Evolutionary conservation across 2,113 vertebrate genomes (phyloP).

Genomic region (Microcebus ravelobensis): DNA sequence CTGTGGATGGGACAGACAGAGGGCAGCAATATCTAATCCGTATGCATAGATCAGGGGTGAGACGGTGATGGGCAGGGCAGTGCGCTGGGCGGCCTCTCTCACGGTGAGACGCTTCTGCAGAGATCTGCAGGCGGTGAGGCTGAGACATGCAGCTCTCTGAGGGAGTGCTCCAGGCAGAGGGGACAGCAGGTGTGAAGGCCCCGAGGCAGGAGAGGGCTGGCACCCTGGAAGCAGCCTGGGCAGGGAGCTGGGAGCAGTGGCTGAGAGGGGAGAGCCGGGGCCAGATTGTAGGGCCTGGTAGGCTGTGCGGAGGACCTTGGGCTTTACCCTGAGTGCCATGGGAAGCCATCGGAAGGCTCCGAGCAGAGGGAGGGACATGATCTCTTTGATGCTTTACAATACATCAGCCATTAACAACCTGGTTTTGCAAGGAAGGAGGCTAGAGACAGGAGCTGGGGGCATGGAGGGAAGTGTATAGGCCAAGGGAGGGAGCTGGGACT

Average conservation of each 20-base stretch:
- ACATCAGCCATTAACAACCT: not conserved
- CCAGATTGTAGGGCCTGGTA: not conserved
- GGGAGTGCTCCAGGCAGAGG: not conserved
- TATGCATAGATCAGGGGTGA: not conserved
- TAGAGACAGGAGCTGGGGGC: not conserved
- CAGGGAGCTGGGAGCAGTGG: not conserved
- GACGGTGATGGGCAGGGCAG: not conserved
- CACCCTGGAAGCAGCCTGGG: not conserved
- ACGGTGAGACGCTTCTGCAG: rapidly evolving
- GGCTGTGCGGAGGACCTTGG: not conserved
- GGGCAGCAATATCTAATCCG: not conserved
- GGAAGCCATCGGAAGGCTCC: not conserved
- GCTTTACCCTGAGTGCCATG: not conserved
- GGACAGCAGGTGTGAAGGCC: not conserved
- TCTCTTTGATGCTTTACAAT: not conserved
- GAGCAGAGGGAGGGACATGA: not conserved
- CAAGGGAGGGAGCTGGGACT: not conserved
- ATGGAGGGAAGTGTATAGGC: not conserved
- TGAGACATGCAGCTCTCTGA: not conserved
- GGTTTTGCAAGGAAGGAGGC: not conserved
- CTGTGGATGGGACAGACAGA: not conserved
- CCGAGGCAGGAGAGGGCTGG: not conserved
- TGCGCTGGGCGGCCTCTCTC: not conserved
- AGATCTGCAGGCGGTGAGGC: not conserved
- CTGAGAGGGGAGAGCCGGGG: not conserved